These are phyloP conservation scores for Laodelphax striatellus DNA, from an alignment of 1,140 invertebrate species.

Conservation along the genomic window DNA sequence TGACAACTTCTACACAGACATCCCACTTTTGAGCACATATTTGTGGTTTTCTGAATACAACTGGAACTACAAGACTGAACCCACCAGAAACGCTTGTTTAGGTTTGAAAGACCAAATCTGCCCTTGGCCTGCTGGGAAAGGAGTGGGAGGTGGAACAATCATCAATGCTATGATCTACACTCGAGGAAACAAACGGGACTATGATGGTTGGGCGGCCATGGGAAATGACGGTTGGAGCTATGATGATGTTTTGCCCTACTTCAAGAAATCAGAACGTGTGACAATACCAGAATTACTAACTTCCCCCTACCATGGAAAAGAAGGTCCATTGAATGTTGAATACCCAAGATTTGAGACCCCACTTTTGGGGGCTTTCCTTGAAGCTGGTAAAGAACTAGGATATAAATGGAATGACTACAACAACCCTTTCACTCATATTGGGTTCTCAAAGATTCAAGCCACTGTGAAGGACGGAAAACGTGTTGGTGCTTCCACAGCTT, in stretches of 20 bases:
- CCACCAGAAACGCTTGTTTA: conserved; percentile 44
- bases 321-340: conserved; percentile 23
- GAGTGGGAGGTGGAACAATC: conserved; percentile 59
- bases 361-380: conserved; percentile 33
- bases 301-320: conserved; percentile 30
- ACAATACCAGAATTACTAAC: conserved; percentile 25
- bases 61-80: conserved; percentile 56
- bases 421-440: conserved; percentile 32
- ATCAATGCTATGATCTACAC: conserved; percentile 86
- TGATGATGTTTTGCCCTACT: conserved; percentile 48
- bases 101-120: conserved; percentile 38
- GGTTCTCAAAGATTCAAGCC: conserved; percentile 28
- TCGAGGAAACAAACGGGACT: conserved; percentile 62
- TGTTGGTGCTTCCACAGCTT: conserved; percentile 43
- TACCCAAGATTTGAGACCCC: conserved; percentile 19
- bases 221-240: conserved; percentile 49
- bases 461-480: conserved; percentile 35
- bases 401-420: conserved; percentile 40
- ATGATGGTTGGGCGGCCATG: conserved; percentile 57
- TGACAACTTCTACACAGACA: conserved; percentile 51
- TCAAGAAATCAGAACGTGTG: conserved; percentile 34
- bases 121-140: conserved; percentile 45
- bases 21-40: conserved; percentile 39
- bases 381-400: conserved; percentile 38
- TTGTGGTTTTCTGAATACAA: conserved; percentile 43